phyloP scores from a whole-genome alignment of 1,140 invertebrate species.

The Medauroidea extradentata region DNA sequence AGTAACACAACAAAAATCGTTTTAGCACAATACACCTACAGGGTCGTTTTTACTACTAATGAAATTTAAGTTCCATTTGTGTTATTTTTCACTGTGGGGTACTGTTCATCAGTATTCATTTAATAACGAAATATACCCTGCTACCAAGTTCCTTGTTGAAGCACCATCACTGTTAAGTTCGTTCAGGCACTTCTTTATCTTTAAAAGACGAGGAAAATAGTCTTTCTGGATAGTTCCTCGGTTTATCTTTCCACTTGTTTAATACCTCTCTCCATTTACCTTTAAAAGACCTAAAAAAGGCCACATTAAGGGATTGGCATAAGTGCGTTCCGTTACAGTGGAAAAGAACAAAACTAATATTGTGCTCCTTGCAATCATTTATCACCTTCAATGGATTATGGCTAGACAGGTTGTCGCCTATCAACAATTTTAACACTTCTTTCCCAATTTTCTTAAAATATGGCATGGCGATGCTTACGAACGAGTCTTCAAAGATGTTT shows the following conservation, averaged over 20 bases:
- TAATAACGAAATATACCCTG: too few species aligned
- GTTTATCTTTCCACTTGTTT: slow-evolving; percentile 29
- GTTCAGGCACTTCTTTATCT: too few species aligned
- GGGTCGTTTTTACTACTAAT: too few species aligned
- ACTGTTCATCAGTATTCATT: too few species aligned
- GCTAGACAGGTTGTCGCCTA: slow-evolving; percentile 40
- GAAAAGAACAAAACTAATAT: slow-evolving; percentile 40
- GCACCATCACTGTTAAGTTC: too few species aligned
- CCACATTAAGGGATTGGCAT: slow-evolving; percentile 43
- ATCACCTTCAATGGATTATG: slow-evolving; percentile 38
- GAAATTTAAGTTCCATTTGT: too few species aligned
- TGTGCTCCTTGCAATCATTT: slow-evolving; percentile 30
- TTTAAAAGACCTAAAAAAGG: slow-evolving; percentile 38
- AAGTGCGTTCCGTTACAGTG: slow-evolving; percentile 42
- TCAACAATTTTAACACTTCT: slow-evolving; percentile 26
- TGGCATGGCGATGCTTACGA: slow-evolving; percentile 24
- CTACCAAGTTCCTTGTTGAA: too few species aligned
- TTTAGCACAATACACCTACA: too few species aligned
- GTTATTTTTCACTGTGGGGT: too few species aligned
- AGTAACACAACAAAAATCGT: too few species aligned
- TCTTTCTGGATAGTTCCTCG: slow-evolving; percentile 14
- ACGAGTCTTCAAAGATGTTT: slow-evolving; percentile 30
- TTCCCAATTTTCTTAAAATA: slow-evolving; percentile 26
- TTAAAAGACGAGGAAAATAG: neutral
- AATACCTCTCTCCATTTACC: slow-evolving; percentile 39